Conservation (phyloP, 2,797 vertebrate genomes). For the Crenichthys baileyi region DNA sequence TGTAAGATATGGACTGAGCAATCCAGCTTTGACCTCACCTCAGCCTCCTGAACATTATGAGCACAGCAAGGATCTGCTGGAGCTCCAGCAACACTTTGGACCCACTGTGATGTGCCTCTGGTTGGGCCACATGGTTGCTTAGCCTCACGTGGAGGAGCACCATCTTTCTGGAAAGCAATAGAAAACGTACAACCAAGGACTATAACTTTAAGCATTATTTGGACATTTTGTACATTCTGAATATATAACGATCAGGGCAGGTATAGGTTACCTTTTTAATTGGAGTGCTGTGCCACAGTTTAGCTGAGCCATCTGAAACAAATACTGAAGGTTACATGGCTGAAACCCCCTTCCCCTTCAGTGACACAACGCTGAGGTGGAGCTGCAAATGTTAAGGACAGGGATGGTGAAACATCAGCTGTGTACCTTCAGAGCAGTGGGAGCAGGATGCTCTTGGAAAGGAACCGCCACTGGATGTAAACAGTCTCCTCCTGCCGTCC, state of each 20-base stretch:
- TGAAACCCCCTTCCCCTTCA: no score
- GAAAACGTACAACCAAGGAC: neutral
- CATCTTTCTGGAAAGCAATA: constrained; percentile 33
- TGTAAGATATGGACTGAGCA: neutral
- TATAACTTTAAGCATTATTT: no score
- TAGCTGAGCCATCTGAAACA: constrained; percentile 41
- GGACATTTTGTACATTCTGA: neutral
- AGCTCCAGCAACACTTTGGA: neutral
- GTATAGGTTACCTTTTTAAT: constrained; percentile 39
- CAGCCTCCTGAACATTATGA: constrained; percentile 22
- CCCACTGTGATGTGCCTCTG: constrained; percentile 10
- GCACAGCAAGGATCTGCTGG: constrained; percentile 7
- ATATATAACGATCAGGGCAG: no score
- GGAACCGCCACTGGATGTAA: neutral
- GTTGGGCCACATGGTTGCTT: neutral
- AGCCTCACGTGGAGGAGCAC: constrained; percentile 1
- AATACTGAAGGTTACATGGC: neutral
- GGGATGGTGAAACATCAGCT: neutral
- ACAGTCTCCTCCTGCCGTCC: constrained; percentile 36
- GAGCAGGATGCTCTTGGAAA: neutral
- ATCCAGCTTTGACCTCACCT: constrained; percentile 38
- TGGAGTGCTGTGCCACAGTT: constrained; percentile 60
- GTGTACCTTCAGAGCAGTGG: constrained; percentile 38
- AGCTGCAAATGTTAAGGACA: neutral
- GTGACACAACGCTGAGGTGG: neutral